Evolutionary conservation across 2,113 vertebrate species (phyloP).

Genomic region (Eublepharis macularius): DNA sequence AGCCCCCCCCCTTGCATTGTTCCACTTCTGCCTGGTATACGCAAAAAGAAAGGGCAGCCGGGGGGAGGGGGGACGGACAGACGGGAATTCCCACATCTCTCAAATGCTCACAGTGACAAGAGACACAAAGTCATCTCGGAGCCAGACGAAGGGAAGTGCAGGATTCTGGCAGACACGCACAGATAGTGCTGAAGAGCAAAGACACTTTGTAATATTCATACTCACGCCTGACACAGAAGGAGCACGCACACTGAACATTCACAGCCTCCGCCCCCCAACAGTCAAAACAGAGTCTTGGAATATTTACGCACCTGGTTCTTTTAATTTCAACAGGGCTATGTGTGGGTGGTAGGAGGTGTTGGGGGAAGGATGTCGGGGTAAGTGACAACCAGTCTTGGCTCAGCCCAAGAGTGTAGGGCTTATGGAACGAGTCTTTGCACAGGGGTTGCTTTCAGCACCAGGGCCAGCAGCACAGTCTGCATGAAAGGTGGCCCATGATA

Average conservation of each 20-base stretch:
- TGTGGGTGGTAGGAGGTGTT: background rate
- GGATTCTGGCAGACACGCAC: background rate
- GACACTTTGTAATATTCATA: background rate
- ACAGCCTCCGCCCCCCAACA: background rate
- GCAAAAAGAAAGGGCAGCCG: background rate
- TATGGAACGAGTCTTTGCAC: rapidly evolving
- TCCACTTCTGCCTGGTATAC: background rate
- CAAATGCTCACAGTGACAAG: background rate
- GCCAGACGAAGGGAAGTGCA: background rate
- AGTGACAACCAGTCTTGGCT: background rate
- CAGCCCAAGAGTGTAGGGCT: background rate
- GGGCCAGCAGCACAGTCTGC: background rate
- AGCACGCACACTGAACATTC: background rate
- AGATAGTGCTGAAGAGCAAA: background rate
- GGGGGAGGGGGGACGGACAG: too few relatives aligned
- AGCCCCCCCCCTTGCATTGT: background rate
- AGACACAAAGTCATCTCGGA: background rate
- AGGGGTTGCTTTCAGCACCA: background rate
- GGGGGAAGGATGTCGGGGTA: background rate
- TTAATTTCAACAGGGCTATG: background rate
- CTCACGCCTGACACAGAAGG: background rate
- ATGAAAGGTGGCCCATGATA: background rate
- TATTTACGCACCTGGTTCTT: background rate
- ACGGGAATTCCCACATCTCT: background rate
- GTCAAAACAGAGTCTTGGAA: background rate